phyloP scores from a whole-genome alignment of 2,113 vertebrate genomes.

The Tonatia bakeri region DNA sequence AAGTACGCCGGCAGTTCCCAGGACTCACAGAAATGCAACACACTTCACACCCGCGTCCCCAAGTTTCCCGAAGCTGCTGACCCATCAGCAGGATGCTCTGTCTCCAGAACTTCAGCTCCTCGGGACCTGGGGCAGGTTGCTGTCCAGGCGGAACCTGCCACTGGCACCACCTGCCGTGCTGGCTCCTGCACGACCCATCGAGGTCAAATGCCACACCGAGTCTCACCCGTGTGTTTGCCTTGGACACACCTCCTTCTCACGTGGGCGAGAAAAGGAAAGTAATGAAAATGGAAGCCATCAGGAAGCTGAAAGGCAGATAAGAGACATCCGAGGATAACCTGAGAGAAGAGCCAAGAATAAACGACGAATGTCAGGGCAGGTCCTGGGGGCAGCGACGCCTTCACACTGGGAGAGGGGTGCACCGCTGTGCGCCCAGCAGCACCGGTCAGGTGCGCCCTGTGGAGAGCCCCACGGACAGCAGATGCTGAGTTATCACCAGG shows the following conservation, averaged over 20 bases:
- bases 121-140: background rate
- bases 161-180: background rate
- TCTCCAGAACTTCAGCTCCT: background rate
- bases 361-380: background rate
- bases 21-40: background rate
- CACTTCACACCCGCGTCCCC: background rate
- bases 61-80: background rate
- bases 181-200: background rate
- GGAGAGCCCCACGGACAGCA: background rate
- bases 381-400: background rate
- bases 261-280: background rate
- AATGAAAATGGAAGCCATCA: background rate
- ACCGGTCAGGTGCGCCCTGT: background rate
- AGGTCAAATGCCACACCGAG: background rate
- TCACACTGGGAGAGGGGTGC: background rate
- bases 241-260: background rate
- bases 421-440: background rate
- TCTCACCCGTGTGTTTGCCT: accelerated
- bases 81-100: background rate
- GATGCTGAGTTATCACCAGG: background rate
- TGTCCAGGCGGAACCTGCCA: background rate
- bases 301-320: background rate
- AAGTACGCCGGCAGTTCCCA: background rate
- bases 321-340: background rate
- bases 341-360: background rate